Evolutionary conservation across 1,140 invertebrate species (phyloP), one percentile per base, ranked within the genome.

Genomic region (Ips nitidus): DNA sequence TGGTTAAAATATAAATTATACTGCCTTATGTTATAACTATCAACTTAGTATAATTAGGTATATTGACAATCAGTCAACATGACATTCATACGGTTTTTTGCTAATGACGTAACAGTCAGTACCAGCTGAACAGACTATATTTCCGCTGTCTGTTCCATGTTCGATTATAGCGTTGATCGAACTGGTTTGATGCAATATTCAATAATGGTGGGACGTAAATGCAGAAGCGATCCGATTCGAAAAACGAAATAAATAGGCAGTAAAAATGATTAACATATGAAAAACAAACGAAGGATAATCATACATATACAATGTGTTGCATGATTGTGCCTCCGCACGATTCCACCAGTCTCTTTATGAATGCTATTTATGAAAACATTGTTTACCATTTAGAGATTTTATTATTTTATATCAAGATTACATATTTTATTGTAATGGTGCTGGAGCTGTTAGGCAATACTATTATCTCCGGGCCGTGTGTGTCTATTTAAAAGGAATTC

Each of bases 401-500:
- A 63, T 63, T 52, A 65, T 56, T 53, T 56, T 65, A 37, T 36
- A 57, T 66, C 64, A 58, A 66, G 64, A 66, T 66, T 66, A 66
- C 64, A 66, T 66, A 47, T 66, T 66, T 66, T 66, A 66, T 66
- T 66, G 50, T 66, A 66, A 66, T 66, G 53, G 64, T 57, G 42
- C 52, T 66, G 38, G 36, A 50, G 37, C 53, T 66, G 22, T 66
- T 47, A 43, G 47, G 64, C 42, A 66, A 66, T 58, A 66, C 2
- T 57, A 66, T 58, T 66, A 57, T 57, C 52, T 65, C 41, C 37
- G 8, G 7, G 45, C 45, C 22, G 45, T 8, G 45, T 42, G 62
- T 43, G 62, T 42, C 62, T 64, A 42, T 56, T 66, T 57, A 66
- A 66, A 66, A 66, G 64, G 64, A 66, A 66, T 66, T 66, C 64